Evolutionary conservation across 2,888 invertebrate species (phyloP), one percentile per base, ranked within the genome.

Genomic region (Melanostoma scalare): DNA sequence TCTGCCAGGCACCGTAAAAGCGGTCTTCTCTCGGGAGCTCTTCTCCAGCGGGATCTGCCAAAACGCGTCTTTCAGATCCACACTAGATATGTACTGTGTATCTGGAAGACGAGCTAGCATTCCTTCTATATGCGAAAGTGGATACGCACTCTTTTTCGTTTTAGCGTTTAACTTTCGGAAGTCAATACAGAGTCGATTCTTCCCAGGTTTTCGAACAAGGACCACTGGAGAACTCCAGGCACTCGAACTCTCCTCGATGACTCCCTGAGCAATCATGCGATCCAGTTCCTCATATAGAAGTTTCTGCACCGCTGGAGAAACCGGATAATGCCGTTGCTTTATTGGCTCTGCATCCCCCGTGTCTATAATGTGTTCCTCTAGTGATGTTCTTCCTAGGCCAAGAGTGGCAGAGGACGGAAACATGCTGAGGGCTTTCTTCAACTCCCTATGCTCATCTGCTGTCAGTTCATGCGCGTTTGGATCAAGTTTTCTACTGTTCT

Each of bases 1-100:
- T 30, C 38, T 30, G 10, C 46, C 46, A 10, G 60, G 60, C 4
- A 61, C 46, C 31, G 60, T 46, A 61, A 61, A 61, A n/a, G 60
- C 60, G 6, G 60, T 61, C 60, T 44, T 61, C 10, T 61, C 10
- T 3, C 46, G 8, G 6, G 60, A 61, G 3, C 8, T 44, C 5
- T 30, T 9, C 0, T 9, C 40, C 2, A 30, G 20, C 20, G 20
- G 20, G 20, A 20, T 20, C 20, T 20, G 20, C 20, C 20, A 20
- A 20, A 20, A 20, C 20, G 20, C 20, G 20, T 20, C 20, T 20
- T 20, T 20, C 20, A 20, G 20, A 20, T 20, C 20, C 20, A 20
- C 20, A 20, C 20, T 20, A 20, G 20, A 20, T 20, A 20, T 20
- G 20, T 20, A 58, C 3, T 42, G 56, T 30, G 56, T 58, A 42